Base-by-base conservation (phyloP, 2,113 vertebrate genomes). In the Mohoua ochrocephala region DNA sequence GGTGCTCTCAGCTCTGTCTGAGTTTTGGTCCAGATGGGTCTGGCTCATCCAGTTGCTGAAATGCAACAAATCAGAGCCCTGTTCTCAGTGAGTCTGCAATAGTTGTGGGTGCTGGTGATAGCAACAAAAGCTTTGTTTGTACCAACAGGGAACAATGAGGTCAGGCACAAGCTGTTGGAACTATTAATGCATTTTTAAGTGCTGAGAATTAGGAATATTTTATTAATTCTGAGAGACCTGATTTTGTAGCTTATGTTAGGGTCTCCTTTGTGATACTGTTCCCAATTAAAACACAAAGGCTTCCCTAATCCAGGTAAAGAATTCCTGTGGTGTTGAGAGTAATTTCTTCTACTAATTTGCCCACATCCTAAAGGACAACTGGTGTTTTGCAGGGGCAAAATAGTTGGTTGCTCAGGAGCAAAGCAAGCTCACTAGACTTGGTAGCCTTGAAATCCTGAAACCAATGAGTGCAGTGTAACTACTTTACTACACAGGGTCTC, bases 41-140 rank as follows among this genome's bases (percentile, higher is more conserved):
- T 95, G 87, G 53, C 93, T 84, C 26, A 57, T 73, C 53, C 69
- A 19, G 27, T 61, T 85, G 44, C 74, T 76, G 64, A 84, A 95
- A 73, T 47, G 60, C 68, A 69, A 65, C 84, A 93, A 89, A 94
- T 87, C 70, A 79, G 65, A 93, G 78, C 69, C 74, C 82, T 52
- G 75, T 35, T 87, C 84, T 93, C 70, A 81, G 57, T 91, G 45
- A 93, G 90, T 45, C 61, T 94, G 82, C 65, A 96, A 85, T 64
- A 85, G 69, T 44, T 93, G 82, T 85, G 92, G 84, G 87, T 0
- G 22, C 94, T 93, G 91, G 87, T 87, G 87, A 91, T 95, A 93
- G 95, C 94, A 96, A 91, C 92, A 95, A 89, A 96, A 96, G 49
- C 33, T 96, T 95, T 95, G 93, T 96, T 96, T 96, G 81, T 96